Evolutionary conservation across 2,113 vertebrate genomes (phyloP).

Genomic region (Toxostoma redivivum): DNA sequence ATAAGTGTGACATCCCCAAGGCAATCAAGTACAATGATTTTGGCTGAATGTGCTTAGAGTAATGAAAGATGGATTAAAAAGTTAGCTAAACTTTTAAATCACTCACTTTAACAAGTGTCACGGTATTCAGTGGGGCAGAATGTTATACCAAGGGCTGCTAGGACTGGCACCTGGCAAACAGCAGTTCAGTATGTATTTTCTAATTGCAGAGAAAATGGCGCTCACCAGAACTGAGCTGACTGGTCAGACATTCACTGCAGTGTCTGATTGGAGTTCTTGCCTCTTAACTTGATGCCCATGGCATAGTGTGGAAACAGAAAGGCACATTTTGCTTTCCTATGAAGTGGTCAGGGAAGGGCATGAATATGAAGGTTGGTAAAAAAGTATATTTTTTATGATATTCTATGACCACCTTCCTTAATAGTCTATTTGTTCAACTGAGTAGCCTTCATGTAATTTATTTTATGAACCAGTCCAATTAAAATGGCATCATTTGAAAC

Average conservation of each 20-base stretch:
- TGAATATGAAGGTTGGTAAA: not conserved
- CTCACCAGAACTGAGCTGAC: not conserved
- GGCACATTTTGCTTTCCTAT: fast-evolving
- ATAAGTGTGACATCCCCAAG: not conserved
- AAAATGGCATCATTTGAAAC: not conserved
- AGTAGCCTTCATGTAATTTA: not conserved
- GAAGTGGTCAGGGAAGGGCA: not conserved
- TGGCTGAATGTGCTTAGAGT: not conserved
- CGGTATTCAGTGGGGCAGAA: not conserved
- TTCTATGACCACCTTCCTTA: not conserved
- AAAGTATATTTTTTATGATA: not conserved
- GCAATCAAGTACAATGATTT: not conserved
- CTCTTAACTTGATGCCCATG: not conserved
- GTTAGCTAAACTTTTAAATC: not conserved
- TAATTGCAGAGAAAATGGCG: not conserved
- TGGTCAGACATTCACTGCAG: not conserved
- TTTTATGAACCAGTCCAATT: not conserved
- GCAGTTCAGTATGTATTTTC: not conserved
- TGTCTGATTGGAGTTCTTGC: not conserved
- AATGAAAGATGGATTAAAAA: not conserved
- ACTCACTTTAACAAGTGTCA: not conserved
- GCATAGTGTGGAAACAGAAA: not conserved
- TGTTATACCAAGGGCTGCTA: not conserved
- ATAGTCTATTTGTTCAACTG: not conserved
- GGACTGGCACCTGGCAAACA: not conserved